Percentiles rank a stretch among this genome's conserved stretches.
Evolutionary conservation across 2,888 invertebrate species (phyloP).

Genomic region (Heteromurus nitidus): DNA sequence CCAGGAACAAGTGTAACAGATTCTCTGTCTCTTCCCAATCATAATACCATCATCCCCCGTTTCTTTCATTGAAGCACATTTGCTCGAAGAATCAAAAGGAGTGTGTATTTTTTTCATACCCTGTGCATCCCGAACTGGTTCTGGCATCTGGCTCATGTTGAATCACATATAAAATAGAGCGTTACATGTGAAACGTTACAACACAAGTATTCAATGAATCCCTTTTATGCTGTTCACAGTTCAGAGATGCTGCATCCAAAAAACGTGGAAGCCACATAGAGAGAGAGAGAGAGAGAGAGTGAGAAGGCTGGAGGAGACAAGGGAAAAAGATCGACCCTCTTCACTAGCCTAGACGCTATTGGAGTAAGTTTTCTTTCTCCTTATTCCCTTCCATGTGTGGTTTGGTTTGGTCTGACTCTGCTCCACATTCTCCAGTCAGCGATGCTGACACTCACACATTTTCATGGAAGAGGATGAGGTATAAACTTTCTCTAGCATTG

Average conservation of each 20-base stretch:
- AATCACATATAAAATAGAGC: no score
- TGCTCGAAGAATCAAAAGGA: neutral
- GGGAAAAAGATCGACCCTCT: no score
- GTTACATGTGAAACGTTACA: constrained; percentile 22
- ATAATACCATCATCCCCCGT: constrained; percentile 25
- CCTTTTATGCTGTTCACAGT: neutral
- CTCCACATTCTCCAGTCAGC: no score
- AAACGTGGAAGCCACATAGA: neutral
- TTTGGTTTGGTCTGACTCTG: no score
- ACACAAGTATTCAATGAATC: neutral
- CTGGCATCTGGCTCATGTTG: no score
- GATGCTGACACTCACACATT: neutral
- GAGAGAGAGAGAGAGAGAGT: neutral
- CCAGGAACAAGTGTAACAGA: constrained; percentile 48
- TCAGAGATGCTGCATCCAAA: neutral
- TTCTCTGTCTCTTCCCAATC: constrained; percentile 17
- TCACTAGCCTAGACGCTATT: no score
- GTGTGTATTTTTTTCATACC: no score
- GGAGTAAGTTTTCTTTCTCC: no score
- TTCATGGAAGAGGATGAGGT: neutral
- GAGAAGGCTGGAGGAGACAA: no score
- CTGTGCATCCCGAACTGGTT: no score
- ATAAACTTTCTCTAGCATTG: no score
- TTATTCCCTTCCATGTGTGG: no score
- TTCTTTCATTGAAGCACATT: neutral